Evolutionary conservation across 2,888 invertebrate genomes (phyloP), one percentile per base, ranked within the genome.

Genomic region (Parascotia fuliginaria): DNA sequence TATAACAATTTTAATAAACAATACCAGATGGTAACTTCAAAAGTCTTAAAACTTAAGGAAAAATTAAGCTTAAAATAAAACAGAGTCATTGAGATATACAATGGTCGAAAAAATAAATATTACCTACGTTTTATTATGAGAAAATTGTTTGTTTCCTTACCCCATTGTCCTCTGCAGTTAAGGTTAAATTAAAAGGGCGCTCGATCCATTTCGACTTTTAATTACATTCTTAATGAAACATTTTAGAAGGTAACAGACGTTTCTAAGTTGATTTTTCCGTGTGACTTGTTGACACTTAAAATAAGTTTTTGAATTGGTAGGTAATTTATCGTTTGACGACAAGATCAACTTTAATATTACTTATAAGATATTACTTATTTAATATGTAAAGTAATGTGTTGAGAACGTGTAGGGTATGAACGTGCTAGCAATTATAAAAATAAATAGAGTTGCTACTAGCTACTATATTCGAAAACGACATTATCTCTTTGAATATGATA

Each of bases 221-320:
- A 80, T 80, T 78, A 77, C 71, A 73, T 74, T 66, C 72, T 61
- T 74, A 76, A 80, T 78, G 71, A 80, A 75, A 77, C 70, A 73
- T 78, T 74, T 70, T 51, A 54, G 48, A 60, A 66, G 65, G 65
- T 70, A 72, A 65, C 76, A 66, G 69, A 62, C 58, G 63, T 62
- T 67, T 60, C 49, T 31, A 39, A 41, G 45, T 45, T 47, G 47
- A 57, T 60, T 57, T 55, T 60, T 47, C 56, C 12, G 24, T 14
- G 11, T 7, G 22, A 40, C 28, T 34, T 40, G 33, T 40, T 40
- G 46, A 46, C 46, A 40, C 31, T 46, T 46, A 34, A 34, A 19
- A 19, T 19, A 40, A 3, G n/a, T n/a, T 34, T 34, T 15, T 34
- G 34, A 16, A 9, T 16, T 16, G 4, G 5, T 3, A 19, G n/a